A percentile compares a stretch with the other conserved stretches of the same genome.
Conservation (phyloP, 2,888 invertebrate species). For the Megastigmus dorsalis region DNA sequence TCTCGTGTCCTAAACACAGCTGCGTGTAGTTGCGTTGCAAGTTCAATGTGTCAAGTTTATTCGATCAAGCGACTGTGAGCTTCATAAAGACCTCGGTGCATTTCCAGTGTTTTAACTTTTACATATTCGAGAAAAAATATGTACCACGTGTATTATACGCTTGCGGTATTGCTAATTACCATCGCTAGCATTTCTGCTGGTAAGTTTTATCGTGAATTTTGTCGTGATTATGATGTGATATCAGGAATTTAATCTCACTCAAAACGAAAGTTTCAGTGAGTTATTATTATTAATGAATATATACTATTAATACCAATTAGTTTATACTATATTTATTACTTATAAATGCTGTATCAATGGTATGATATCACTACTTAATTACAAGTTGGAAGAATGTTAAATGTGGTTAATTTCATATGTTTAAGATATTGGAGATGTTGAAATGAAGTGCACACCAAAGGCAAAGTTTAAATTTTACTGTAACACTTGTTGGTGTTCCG, state of each 20-base stretch:
- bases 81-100: background rate
- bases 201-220: too few relatives aligned
- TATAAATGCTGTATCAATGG: too few relatives aligned
- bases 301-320: too few relatives aligned
- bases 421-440: conserved; percentile 25
- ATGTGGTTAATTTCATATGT: background rate
- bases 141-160: too few relatives aligned
- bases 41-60: conserved; percentile 53
- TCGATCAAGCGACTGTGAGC: conserved; percentile 18
- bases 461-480: conserved; percentile 73
- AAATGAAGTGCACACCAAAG: conserved; percentile 52
- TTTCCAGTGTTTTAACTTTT: background rate
- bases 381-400: too few relatives aligned
- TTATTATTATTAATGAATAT: too few relatives aligned
- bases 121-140: too few relatives aligned
- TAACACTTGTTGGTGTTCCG: conserved; percentile 77
- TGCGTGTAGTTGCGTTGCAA: conserved; percentile 26
- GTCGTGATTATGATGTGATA: too few relatives aligned
- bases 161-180: background rate
- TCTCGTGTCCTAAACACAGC: conserved; percentile 6
- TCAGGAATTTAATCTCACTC: too few relatives aligned
- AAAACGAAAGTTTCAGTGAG: too few relatives aligned
- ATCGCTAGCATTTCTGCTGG: conserved; percentile 5
- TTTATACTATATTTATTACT: too few relatives aligned
- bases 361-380: too few relatives aligned